phyloP scores from a whole-genome alignment of 2,797 vertebrate species.

The Vultur gryphus region DNA sequence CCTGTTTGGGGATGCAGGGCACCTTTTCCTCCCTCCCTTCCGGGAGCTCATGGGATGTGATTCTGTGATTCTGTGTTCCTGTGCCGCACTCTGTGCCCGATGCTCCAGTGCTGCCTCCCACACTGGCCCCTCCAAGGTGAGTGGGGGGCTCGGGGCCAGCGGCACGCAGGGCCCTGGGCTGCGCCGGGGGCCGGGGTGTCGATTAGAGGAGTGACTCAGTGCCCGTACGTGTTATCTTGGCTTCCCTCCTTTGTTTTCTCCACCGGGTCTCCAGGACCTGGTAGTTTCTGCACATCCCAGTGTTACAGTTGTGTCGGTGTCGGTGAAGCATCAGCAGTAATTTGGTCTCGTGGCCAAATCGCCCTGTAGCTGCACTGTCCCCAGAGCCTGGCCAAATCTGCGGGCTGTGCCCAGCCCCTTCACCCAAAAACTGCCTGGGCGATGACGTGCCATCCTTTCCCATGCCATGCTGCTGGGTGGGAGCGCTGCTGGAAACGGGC shows the following conservation, averaged over 20 bases:
- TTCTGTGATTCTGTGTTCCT: neutral
- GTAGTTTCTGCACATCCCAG: neutral
- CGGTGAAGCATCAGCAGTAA: neutral
- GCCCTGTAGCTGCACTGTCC: neutral
- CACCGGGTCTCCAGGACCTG: neutral
- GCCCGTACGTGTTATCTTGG: neutral
- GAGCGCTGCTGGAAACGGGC: neutral
- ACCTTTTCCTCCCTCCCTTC: neutral
- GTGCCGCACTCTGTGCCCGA: fast-evolving
- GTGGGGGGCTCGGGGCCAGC: neutral
- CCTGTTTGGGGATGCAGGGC: neutral
- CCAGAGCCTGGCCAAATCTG: neutral
- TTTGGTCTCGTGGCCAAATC: neutral
- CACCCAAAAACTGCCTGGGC: neutral
- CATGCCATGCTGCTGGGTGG: fast-evolving
- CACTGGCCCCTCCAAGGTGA: fast-evolving
- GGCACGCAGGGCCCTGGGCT: neutral
- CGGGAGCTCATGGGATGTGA: fast-evolving
- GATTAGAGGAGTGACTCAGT: neutral
- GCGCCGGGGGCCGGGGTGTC: fast-evolving
- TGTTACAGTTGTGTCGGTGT: neutral
- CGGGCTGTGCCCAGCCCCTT: neutral
- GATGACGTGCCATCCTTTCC: neutral
- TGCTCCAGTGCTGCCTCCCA: neutral
- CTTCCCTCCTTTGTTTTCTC: neutral